Evolutionary conservation across 2,888 invertebrate genomes (phyloP), one percentile per base, ranked within the genome.

Genomic region (Ormyrus pomaceus): DNA sequence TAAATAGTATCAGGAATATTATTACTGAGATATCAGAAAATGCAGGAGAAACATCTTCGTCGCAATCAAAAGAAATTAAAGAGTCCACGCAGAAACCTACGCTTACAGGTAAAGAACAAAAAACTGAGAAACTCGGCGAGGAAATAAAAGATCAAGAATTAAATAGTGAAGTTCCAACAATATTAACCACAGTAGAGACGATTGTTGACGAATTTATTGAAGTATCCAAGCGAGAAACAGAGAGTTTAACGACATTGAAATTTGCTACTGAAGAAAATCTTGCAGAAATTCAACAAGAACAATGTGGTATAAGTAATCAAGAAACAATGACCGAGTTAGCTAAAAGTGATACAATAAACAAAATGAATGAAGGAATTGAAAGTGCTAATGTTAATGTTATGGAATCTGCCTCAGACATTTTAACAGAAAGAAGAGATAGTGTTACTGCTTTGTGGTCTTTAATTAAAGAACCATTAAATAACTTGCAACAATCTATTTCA

Each of bases 401-500:
- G 19, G 84, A 84, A 77, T 53, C 71, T 11, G 61, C 77, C 19
- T 19, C 75, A 56, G 64, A 81, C 13, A 50, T 83, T 7, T 8
- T 74, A 7, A 58, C 62, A 13, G 81, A 82, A n/a, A 68, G 61
- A 64, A 76, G 80, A 61, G 70, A 82, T 51, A 84, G 82, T 75
- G 51, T 83, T 7, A 58, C 77, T 6, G 83, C 83, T 6, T 64
- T 85, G 7, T 82, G 85, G 82, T 84, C 84, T 7, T 58, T 84
- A 19, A 85, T 86, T 11, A 82, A 84, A n/a, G 77, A 77, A 71
- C 84, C 84, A n/a, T 84, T 93, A 61, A 89, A 90, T 48, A 89
- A 91, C 10, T 83, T 92, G 11, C 88, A 91, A 85, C 87, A 79
- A 85, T 92, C 87, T 34, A 89, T 92, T 58, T 90, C 91, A 2